Evolutionary conservation across 2,113 vertebrate genomes (phyloP).

Genomic region (Notarius quadriscutis): DNA sequence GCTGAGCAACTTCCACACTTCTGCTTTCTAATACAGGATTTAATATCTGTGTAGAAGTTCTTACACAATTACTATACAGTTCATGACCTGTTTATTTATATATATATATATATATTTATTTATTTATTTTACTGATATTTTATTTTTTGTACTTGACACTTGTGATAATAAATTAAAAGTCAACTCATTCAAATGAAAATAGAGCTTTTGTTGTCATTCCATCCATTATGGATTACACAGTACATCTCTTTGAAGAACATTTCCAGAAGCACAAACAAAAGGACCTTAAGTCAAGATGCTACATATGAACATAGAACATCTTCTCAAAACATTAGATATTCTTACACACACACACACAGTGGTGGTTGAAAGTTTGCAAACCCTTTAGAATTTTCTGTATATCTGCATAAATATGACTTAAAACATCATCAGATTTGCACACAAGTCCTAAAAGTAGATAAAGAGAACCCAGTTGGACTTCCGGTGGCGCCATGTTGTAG

Average conservation of each 20-base stretch:
- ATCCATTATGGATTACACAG: background rate
- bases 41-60: background rate
- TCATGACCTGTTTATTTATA: background rate
- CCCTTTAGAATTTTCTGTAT: too few relatives aligned
- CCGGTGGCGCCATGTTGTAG: too few relatives aligned
- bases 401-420: too few relatives aligned
- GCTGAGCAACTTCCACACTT: background rate
- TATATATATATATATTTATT: conserved; percentile 1
- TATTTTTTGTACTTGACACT: background rate
- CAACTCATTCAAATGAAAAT: background rate
- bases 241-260: background rate
- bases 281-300: background rate
- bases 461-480: too few relatives aligned
- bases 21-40: background rate
- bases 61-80: background rate
- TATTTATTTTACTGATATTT: too few relatives aligned
- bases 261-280: background rate
- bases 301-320: background rate
- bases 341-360: too few relatives aligned
- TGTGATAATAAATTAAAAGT: background rate
- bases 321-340: too few relatives aligned
- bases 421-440: too few relatives aligned
- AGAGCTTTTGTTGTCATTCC: background rate
- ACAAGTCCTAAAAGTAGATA: too few relatives aligned
- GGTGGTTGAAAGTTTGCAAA: too few relatives aligned